These are phyloP conservation scores for Hemaris fuciformis DNA, from an alignment of 2,888 invertebrate species.

Conservation along the genomic window DNA sequence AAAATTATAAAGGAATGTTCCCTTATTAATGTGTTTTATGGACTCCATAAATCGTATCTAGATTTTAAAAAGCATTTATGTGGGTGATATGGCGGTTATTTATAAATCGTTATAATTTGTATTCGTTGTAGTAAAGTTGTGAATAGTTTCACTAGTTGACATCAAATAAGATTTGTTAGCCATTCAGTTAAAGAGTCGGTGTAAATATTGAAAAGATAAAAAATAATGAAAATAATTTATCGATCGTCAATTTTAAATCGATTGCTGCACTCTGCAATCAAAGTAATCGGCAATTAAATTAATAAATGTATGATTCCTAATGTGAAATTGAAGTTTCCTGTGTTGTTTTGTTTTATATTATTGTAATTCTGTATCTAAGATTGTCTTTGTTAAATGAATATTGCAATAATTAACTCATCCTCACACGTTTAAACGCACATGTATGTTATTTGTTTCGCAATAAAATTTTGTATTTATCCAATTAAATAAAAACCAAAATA, in stretches of 20 bases:
- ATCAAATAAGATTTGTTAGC: neutral
- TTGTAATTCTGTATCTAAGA: neutral
- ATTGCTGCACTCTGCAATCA: no score
- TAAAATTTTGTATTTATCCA: conserved; percentile 27
- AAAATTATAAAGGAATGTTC: conserved; percentile 3
- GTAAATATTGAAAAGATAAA: neutral
- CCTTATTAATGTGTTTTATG: conserved; percentile 5
- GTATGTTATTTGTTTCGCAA: conserved; percentile 19
- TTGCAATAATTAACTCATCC: neutral
- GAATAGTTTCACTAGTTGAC: neutral
- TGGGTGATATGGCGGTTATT: neutral
- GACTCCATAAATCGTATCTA: neutral
- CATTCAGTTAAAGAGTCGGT: neutral
- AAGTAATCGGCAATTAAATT: no score
- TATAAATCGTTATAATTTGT: neutral
- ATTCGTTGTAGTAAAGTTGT: neutral
- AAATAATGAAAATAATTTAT: neutral
- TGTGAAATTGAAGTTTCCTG: neutral
- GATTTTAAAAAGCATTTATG: neutral
- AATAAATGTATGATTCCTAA: neutral
- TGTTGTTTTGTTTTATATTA: neutral
- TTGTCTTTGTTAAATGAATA: neutral
- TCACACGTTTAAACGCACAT: neutral
- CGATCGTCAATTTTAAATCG: neutral
- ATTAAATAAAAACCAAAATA: conserved; percentile 11